A percentile compares a stretch with the other conserved stretches of the same genome.
Conservation (phyloP, 2,888 invertebrate genomes). For the Tolmerus cingulatus region DNA sequence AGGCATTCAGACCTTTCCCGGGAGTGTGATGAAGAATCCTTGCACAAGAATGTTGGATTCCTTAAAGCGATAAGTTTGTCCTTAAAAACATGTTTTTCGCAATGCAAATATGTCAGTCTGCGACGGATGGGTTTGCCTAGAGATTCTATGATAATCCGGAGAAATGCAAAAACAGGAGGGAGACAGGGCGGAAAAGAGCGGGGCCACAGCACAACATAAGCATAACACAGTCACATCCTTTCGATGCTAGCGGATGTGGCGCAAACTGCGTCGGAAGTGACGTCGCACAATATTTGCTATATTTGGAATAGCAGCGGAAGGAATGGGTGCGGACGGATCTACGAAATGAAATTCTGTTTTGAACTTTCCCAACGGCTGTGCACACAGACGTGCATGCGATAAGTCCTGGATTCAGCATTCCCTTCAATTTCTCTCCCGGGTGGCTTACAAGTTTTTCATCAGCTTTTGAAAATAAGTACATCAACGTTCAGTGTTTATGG, state of each 20-base stretch:
- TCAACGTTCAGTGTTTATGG: background rate
- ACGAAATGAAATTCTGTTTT: background rate
- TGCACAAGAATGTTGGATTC: background rate
- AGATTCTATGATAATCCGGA: background rate
- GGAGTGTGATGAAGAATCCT: background rate
- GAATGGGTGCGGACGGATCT: background rate
- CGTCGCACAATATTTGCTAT: background rate
- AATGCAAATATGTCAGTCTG: background rate
- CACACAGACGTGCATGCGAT: background rate
- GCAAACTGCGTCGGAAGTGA: background rate
- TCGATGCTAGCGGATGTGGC: background rate
- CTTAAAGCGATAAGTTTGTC: background rate
- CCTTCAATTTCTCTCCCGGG: background rate
- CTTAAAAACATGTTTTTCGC: background rate
- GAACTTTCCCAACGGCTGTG: background rate
- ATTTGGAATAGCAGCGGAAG: too few relatives aligned
- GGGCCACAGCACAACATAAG: too few relatives aligned
- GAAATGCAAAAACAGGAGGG: background rate
- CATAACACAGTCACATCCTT: background rate
- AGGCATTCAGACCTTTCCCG: background rate
- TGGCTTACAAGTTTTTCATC: background rate
- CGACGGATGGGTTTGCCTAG: background rate
- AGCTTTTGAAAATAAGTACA: background rate
- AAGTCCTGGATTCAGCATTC: background rate
- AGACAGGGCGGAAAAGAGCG: too few relatives aligned